Percentiles rank a stretch among this genome's conserved stretches.
These are phyloP conservation scores for Epinotia demarniana DNA, from an alignment of 2,888 invertebrate genomes.

Conservation along the genomic window DNA sequence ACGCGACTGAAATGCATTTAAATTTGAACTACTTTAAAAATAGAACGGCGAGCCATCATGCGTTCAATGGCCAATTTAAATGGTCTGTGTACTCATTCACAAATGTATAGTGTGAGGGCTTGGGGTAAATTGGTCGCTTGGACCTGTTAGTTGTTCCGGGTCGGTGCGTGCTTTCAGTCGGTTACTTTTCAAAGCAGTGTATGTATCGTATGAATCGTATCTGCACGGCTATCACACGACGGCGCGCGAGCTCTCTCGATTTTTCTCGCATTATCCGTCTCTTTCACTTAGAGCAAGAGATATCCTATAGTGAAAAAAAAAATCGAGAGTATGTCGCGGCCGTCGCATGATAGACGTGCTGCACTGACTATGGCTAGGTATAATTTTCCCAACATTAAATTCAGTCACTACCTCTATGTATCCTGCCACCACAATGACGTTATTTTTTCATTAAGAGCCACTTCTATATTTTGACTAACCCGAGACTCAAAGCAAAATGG, in stretches of 20 bases:
- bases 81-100: constrained; percentile 30
- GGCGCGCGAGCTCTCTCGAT: too few relatives aligned
- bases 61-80: constrained; percentile 51
- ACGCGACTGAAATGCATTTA: constrained; percentile 52
- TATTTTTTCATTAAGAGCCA: neutral
- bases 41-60: constrained; percentile 56
- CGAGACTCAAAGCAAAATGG: neutral
- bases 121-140: constrained; percentile 55
- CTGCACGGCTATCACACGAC: too few relatives aligned
- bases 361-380: constrained; percentile 30
- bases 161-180: constrained; percentile 63
- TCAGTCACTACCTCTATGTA: too few relatives aligned
- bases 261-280: too few relatives aligned
- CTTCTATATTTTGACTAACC: neutral
- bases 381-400: constrained; percentile 17
- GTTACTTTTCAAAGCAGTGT: constrained; percentile 49
- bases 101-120: constrained; percentile 45
- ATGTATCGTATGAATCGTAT: constrained; percentile 49
- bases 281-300: too few relatives aligned
- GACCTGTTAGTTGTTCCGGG: constrained; percentile 63
- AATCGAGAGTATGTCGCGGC: too few relatives aligned
- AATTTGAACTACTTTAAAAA: constrained; percentile 58
- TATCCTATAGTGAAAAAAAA: too few relatives aligned
- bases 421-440: too few relatives aligned
- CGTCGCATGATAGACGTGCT: too few relatives aligned